phyloP scores from a whole-genome alignment of 2,113 vertebrate genomes.

The Pandion haliaetus region DNA sequence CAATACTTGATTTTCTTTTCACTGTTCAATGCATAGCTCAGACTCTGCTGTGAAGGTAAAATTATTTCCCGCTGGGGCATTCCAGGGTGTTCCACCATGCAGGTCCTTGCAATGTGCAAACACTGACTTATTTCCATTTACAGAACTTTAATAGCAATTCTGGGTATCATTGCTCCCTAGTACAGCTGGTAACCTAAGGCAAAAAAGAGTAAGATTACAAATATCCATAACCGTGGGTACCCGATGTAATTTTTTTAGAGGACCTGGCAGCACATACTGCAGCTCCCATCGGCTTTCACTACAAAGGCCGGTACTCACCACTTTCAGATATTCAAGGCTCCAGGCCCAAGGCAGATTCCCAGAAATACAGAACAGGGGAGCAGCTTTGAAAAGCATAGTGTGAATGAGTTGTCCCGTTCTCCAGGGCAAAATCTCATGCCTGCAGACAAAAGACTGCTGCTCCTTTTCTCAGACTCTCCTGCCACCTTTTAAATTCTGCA shows the following conservation, averaged over 20 bases:
- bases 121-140: not conserved
- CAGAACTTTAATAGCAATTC: not conserved
- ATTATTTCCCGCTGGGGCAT: not conserved
- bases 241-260: not conserved
- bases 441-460: not conserved
- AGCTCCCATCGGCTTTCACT: not conserved
- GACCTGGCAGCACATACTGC: not conserved
- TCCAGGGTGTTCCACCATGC: not conserved
- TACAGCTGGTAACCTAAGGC: not conserved
- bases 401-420: not conserved
- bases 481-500: not conserved
- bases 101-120: not conserved
- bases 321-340: not conserved
- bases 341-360: not conserved
- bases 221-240: not conserved
- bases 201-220: not conserved
- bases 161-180: not conserved
- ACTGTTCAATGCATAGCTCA: not conserved
- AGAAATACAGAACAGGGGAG: not conserved
- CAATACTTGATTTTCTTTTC: slow-evolving; percentile 19
- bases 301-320: not conserved
- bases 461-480: not conserved
- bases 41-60: slow-evolving; percentile 1
- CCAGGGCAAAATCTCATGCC: not conserved
- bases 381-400: not conserved